Conservation (phyloP, 2,888 invertebrate genomes). For the Branchellion lobata region DNA sequence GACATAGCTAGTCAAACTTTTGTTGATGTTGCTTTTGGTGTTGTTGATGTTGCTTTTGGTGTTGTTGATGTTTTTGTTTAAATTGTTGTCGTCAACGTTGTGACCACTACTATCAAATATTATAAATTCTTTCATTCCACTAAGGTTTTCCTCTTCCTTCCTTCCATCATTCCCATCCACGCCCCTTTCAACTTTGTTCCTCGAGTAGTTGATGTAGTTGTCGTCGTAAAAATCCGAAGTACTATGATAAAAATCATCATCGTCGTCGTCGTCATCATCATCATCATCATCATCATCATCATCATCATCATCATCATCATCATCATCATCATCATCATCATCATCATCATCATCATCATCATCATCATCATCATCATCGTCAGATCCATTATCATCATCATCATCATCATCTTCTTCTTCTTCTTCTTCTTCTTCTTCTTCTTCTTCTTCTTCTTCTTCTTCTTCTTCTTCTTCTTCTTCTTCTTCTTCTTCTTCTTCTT, state of each 20-base stretch:
- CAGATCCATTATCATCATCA: no score
- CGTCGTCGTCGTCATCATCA: not conserved
- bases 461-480: no score
- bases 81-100: not conserved
- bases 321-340: no score
- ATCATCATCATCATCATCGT: no score
- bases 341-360: no score
- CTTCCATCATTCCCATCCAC: not conserved
- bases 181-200: not conserved
- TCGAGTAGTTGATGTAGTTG: not conserved
- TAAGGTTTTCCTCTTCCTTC: not conserved
- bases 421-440: no score
- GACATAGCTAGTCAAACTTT: no score
- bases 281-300: not conserved
- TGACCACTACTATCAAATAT: not conserved
- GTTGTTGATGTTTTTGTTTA: no score
- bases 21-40: no score
- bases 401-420: no score
- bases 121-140: not conserved
- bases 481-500: not conserved
- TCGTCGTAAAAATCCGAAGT: not conserved
- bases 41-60: no score
- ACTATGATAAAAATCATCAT: not conserved
- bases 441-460: no score
- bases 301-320: not conserved